Base-by-base conservation (phyloP, 2,113 vertebrate genomes). In the Raja brachyura region DNA sequence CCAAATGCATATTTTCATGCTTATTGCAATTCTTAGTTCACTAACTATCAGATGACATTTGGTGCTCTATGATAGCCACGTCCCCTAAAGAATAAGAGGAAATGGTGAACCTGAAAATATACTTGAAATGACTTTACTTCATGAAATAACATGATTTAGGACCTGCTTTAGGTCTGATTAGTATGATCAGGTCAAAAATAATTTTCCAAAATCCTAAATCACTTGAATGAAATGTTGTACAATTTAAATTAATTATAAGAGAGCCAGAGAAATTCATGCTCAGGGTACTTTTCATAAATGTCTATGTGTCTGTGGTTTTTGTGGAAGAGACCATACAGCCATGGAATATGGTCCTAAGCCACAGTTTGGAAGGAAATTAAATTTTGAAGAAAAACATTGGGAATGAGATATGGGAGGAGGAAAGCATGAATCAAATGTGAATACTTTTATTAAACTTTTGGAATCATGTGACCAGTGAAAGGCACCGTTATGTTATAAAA, bases 301-400 rank as follows among this genome's bases (percentile, higher is more conserved):
- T 90, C 31, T 39, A 70, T 16, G 20, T 54, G 63, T 25, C 18
- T 92, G 63, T 73, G 7, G 66, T 73, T 61, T 73, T 25, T 8
- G n/a, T 28, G 73, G 66, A 20, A 7, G 25, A 39, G n/a, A 11
- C 1, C 31, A 70, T 11, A 7, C 61, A 90, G 61, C 86, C 86
- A 90, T 22, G 63, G 66, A 54, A 14, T 73, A 18, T 10, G 70
- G 33, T 70, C 48, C 25, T 92, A 73, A 25, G 73, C 20, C 28
- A n/a, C 13, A n/a, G 83, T 86, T 86, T n/a, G 61, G 83, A 63
- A 86, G 83, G 83, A 86, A 86, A 86, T 86, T 92, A 92, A 92
- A 73, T 73, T 92, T 73, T 39, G 66, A 31, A 92, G 31, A 73
- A 90, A 66, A 92, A 73, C 39, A 33, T 92, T 20, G 88, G 56